Evolutionary conservation across 2,797 vertebrate species (phyloP).

Genomic region (Masticophis lateralis): DNA sequence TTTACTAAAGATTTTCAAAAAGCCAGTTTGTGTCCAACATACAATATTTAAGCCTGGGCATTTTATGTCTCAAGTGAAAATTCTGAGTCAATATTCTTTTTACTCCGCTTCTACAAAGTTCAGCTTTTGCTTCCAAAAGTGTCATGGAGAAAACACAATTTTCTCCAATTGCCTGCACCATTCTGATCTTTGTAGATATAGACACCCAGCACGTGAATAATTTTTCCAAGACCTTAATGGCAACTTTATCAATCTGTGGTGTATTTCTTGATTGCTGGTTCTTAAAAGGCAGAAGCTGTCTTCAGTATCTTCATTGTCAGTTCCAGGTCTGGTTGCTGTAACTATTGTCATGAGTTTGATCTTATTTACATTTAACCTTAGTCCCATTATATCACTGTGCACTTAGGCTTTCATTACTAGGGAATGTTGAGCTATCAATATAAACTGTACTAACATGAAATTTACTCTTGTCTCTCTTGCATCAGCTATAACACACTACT

Average conservation of each 20-base stretch:
- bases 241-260: neutral
- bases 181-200: neutral
- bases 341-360: neutral
- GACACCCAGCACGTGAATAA: neutral
- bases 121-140: neutral
- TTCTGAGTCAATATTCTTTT: neutral
- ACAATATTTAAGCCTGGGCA: neutral
- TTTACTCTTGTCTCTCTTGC: neutral
- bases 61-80: neutral
- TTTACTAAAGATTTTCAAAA: neutral
- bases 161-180: neutral
- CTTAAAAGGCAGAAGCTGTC: neutral
- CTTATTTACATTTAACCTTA: neutral
- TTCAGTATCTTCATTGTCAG: neutral
- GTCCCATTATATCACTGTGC: neutral
- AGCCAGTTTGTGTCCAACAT: neutral
- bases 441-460: neutral
- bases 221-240: neutral
- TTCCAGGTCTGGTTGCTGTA: neutral
- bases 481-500: neutral
- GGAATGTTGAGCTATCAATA: neutral
- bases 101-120: neutral
- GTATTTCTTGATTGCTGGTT: neutral
- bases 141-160: neutral
- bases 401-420: neutral